Evolutionary conservation across 2,888 invertebrate genomes (phyloP).

Genomic region (Diarsia dahlii): DNA sequence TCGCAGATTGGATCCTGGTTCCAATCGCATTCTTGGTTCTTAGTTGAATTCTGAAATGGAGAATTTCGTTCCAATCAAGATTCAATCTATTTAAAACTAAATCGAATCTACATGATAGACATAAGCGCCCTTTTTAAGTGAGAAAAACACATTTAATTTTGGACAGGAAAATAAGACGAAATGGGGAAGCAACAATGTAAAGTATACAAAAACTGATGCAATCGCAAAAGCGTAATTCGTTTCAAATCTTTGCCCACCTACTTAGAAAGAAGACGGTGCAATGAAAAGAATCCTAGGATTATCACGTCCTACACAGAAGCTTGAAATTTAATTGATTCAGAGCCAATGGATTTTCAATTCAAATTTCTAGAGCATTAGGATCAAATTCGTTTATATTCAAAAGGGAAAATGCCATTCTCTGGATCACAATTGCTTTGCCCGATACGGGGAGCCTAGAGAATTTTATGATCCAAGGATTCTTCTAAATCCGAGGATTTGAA

Average conservation of each 20-base stretch:
- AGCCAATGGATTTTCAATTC: conserved; percentile 60
- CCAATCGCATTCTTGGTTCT: conserved; percentile 30
- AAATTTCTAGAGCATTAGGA: conserved; percentile 56
- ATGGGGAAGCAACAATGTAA: conserved; percentile 1
- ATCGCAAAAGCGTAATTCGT: conserved; percentile 26
- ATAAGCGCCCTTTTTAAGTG: not conserved
- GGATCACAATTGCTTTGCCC: conserved; percentile 59
- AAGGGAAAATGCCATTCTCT: conserved; percentile 49
- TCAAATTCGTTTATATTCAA: conserved; percentile 67
- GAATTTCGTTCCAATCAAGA: conserved; percentile 39
- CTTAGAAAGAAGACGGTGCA: conserved; percentile 36
- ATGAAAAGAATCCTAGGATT: conserved; percentile 55
- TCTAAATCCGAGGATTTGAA: conserved; percentile 52
- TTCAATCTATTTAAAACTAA: conserved; percentile 34
- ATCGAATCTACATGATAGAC: conserved; percentile 22
- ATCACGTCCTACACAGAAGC: conserved; percentile 51
- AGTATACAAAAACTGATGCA: conserved; percentile 16
- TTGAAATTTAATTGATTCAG: conserved; percentile 65
- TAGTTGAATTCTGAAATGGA: conserved; percentile 39
- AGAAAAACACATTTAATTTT: not conserved
- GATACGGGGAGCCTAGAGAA: conserved; percentile 55
- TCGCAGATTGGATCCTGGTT: conserved; percentile 7
- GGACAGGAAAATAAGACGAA: not conserved
- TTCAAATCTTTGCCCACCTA: conserved; percentile 35
- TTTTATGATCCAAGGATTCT: conserved; percentile 58